These are phyloP conservation scores for Calyptommatus sinebrachiatus DNA, from an alignment of 2,113 vertebrate genomes.

Conservation along the genomic window DNA sequence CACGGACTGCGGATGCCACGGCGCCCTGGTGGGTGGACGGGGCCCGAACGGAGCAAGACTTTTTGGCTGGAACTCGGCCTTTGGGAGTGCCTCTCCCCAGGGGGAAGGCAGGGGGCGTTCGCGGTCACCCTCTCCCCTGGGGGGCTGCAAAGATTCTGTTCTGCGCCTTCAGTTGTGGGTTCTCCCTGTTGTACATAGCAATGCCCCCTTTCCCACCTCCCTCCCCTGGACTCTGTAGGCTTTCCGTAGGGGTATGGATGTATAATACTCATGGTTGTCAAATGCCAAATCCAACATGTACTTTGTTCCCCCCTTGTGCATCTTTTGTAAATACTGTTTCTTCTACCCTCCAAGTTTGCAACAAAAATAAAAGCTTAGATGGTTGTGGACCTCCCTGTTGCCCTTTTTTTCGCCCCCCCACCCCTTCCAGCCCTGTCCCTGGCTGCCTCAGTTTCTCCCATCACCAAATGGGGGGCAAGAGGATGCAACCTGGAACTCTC, in stretches of 20 bases:
- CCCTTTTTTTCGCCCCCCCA: background rate
- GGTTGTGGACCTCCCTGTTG: background rate
- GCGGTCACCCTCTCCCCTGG: too few relatives aligned
- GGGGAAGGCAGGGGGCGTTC: background rate
- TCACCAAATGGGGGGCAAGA: too few relatives aligned
- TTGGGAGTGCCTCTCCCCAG: background rate
- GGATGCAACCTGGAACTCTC: too few relatives aligned
- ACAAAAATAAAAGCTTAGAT: conserved; percentile 34
- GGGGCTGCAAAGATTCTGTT: background rate
- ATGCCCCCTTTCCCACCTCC: background rate
- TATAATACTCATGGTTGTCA: background rate
- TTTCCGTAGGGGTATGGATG: background rate
- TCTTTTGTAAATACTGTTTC: conserved; percentile 10
- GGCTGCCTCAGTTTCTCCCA: too few relatives aligned
- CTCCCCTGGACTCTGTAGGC: background rate
- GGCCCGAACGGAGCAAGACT: background rate
- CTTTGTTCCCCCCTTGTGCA: too few relatives aligned
- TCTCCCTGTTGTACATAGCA: background rate
- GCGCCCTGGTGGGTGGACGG: rapidly evolving
- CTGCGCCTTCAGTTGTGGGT: background rate
- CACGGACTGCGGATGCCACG: background rate
- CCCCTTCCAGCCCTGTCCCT: too few relatives aligned
- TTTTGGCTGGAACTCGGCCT: background rate
- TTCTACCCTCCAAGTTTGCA: conserved; percentile 17
- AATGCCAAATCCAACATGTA: conserved; percentile 7